phyloP scores from a whole-genome alignment of 2,113 vertebrate genomes.

The Boulengeromyrus knoepffleri region DNA sequence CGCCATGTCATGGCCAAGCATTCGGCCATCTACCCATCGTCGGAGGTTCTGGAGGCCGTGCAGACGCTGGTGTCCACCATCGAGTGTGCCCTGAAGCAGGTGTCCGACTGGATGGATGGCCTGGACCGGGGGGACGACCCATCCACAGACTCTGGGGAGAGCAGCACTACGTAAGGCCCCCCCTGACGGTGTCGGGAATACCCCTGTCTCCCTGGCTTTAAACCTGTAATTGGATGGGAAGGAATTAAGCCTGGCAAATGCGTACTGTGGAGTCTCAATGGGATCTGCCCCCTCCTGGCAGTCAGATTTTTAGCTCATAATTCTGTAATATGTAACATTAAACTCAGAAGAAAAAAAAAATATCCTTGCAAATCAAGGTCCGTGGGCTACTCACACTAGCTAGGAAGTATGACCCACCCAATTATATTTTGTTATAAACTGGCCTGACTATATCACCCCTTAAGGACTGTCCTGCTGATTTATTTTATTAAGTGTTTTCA shows the following conservation, averaged over 20 bases:
- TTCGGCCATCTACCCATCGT: conserved; percentile 94
- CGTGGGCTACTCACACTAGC: background rate
- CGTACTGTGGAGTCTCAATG: background rate
- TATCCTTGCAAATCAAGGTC: background rate
- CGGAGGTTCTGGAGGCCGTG: conserved; percentile 89
- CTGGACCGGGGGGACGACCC: conserved; percentile 45
- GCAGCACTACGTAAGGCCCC: conserved; percentile 70
- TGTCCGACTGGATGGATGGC: conserved; percentile 91
- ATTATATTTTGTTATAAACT: background rate
- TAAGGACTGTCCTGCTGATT: background rate
- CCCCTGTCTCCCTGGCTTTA: background rate
- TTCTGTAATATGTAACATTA: background rate
- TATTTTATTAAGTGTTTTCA: background rate
- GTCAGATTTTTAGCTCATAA: background rate
- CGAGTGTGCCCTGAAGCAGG: conserved; percentile 92
- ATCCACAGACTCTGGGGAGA: conserved; percentile 62
- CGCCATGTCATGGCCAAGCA: conserved; percentile 98
- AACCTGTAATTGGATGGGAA: background rate
- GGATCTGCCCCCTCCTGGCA: background rate
- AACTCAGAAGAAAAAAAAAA: background rate
- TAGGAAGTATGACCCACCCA: background rate
- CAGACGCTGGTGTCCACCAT: conserved; percentile 96
- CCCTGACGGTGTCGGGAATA: background rate
- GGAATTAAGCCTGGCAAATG: background rate
- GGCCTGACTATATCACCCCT: background rate